Evolutionary conservation across 2,797 vertebrate species (phyloP).

Genomic region (Amniataba percoides): DNA sequence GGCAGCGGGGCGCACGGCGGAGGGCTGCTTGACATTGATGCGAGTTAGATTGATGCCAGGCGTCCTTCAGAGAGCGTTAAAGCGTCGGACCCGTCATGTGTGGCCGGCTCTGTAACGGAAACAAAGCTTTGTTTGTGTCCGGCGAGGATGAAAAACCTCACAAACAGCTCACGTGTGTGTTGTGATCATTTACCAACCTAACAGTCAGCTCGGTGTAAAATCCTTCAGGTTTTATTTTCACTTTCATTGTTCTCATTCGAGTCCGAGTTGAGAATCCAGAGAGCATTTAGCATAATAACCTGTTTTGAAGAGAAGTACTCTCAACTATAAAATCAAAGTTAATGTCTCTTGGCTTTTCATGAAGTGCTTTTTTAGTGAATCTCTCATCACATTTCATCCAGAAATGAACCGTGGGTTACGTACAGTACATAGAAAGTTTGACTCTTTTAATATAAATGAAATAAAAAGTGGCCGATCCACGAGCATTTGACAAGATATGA

Average conservation of each 20-base stretch:
- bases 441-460: not conserved
- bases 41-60: conserved; percentile 57
- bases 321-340: conserved; percentile 3
- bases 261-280: not conserved
- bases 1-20: conserved; percentile 18
- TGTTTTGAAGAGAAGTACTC: not conserved
- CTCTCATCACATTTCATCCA: not conserved
- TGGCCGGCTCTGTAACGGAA: conserved; percentile 26
- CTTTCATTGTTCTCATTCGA: conserved; percentile 26
- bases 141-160: conserved; percentile 21
- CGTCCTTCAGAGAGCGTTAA: conserved; percentile 39
- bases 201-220: conserved; percentile 19
- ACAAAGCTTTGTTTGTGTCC: conserved; percentile 47
- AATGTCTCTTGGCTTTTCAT: not conserved
- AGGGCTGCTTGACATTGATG: conserved; percentile 47
- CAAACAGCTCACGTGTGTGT: conserved; percentile 2
- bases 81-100: conserved; percentile 11
- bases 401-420: not conserved
- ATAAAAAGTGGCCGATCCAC: not conserved
- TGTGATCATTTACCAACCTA: conserved; percentile 25
- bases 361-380: not conserved
- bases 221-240: conserved; percentile 14
- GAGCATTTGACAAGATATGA: not conserved
- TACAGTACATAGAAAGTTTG: not conserved
- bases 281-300: conserved; percentile 15